Percentiles rank a stretch among this genome's conserved stretches.
Evolutionary conservation across 1,140 invertebrate species (phyloP).

Genomic region (Pogonognathellus flavescens): DNA sequence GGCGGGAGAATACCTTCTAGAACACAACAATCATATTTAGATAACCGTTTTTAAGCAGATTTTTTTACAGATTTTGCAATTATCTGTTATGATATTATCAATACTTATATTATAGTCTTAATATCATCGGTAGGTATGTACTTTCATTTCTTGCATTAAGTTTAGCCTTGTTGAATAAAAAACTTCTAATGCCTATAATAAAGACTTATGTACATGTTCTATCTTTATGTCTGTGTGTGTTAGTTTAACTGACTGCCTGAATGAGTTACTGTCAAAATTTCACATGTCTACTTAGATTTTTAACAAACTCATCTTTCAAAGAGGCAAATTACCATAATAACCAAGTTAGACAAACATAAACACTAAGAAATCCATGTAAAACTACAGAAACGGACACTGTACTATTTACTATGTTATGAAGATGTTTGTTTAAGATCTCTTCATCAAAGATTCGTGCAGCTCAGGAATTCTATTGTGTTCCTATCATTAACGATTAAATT

Average conservation of each 20-base stretch:
- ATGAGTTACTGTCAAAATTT: constrained; percentile 40
- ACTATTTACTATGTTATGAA: background rate
- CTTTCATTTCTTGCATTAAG: too few species aligned
- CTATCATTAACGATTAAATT: constrained; percentile 39
- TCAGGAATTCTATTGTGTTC: constrained; percentile 34
- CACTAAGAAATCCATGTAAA: constrained; percentile 1
- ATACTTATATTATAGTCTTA: too few species aligned
- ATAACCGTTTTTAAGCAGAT: background rate
- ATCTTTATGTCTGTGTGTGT: background rate
- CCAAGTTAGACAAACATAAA: constrained; percentile 4
- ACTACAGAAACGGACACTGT: background rate
- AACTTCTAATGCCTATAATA: background rate
- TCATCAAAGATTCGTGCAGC: constrained; percentile 41
- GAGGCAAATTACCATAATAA: constrained; percentile 43
- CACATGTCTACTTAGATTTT: constrained; percentile 34
- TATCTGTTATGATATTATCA: too few species aligned
- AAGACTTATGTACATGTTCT: background rate
- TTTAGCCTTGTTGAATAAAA: background rate
- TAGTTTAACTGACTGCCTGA: constrained; percentile 3
- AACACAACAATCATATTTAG: constrained; percentile 60
- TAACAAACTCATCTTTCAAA: constrained; percentile 43
- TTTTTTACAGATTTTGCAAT: too few species aligned
- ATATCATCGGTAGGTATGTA: too few species aligned
- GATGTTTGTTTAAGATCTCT: constrained; percentile 6
- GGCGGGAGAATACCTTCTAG: constrained; percentile 68